Conservation (phyloP, 2,888 invertebrate species). For the Callinectes sapidus region DNA sequence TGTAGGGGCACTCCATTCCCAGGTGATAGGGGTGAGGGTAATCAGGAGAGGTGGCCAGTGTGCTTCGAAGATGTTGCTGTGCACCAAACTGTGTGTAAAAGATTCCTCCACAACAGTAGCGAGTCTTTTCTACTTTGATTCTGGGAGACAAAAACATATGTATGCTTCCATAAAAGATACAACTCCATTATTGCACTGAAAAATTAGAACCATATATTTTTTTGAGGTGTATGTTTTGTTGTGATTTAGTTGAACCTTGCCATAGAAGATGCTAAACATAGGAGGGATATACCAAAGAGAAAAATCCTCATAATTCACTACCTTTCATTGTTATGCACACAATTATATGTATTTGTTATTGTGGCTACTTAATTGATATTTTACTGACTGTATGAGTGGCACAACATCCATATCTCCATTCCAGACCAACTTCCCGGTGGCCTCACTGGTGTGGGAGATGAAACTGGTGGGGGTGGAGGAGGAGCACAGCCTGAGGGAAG, state of each 20-base stretch:
- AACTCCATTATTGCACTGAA: background rate
- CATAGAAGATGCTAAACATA: background rate
- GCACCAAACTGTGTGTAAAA: background rate
- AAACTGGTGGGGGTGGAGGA: background rate
- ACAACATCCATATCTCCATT: constrained; percentile 31
- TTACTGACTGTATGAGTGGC: background rate
- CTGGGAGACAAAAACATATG: background rate
- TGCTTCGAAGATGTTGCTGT: background rate
- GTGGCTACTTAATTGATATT: background rate
- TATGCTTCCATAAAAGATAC: background rate
- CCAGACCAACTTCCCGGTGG: background rate
- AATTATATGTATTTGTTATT: background rate
- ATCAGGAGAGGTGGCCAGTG: background rate
- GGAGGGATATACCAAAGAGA: background rate
- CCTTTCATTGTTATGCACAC: background rate
- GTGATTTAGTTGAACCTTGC: background rate
- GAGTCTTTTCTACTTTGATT: constrained; percentile 18
- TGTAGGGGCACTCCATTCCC: constrained; percentile 20
- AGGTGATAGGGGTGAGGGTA: background rate
- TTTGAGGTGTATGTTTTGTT: background rate
- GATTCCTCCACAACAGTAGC: constrained; percentile 14
- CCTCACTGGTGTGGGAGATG: background rate
- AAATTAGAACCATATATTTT: background rate
- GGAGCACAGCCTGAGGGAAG: background rate
- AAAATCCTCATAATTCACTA: background rate